phyloP scores from a whole-genome alignment of 2,113 vertebrate species.

The Balaenoptera acutorostrata region DNA sequence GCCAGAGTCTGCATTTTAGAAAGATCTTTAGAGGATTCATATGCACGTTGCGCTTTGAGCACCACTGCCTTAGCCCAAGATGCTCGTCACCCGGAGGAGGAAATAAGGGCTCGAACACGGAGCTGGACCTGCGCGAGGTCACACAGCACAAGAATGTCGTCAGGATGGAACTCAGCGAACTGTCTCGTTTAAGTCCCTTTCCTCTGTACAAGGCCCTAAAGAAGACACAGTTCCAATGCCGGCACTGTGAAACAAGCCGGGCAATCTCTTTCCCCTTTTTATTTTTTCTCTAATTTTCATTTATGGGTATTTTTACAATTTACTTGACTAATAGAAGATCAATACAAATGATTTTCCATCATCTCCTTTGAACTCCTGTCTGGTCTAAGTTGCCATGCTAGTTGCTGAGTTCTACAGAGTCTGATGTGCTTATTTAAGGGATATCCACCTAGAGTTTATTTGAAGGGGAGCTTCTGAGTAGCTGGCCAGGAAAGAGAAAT shows the following conservation, averaged over 20 bases:
- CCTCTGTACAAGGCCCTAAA: background rate
- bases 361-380: background rate
- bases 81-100: background rate
- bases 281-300: constrained; percentile 14
- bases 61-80: background rate
- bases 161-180: background rate
- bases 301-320: background rate
- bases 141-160: background rate
- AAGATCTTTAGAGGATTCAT: background rate
- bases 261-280: background rate
- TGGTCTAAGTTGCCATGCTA: background rate
- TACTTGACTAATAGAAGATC: constrained; percentile 27
- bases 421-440: background rate
- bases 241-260: background rate
- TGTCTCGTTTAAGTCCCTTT: background rate
- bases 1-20: background rate
- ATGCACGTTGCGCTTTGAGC: background rate
- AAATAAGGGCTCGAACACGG: background rate
- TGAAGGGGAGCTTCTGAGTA: background rate
- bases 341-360: background rate
- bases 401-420: background rate
- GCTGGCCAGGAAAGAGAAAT: background rate
- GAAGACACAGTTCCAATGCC: background rate
- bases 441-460: background rate
- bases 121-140: background rate